Evolutionary conservation across 2,797 vertebrate species (phyloP).

Genomic region (Rhabdophis nuchalis): DNA sequence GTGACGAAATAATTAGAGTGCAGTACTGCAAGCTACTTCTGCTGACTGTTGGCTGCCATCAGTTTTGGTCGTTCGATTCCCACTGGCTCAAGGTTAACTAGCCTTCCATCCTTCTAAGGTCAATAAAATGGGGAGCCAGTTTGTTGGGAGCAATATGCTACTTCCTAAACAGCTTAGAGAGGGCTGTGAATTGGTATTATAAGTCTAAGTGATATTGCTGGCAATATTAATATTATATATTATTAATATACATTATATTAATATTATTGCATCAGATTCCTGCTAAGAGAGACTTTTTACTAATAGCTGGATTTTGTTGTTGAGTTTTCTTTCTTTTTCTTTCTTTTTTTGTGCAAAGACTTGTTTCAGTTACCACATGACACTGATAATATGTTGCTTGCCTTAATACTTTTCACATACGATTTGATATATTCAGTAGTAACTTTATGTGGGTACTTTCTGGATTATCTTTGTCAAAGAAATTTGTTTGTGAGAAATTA

Average conservation of each 20-base stretch:
- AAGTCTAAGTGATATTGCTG: neutral
- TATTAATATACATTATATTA: no score
- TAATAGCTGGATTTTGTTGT: neutral
- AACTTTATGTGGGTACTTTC: neutral
- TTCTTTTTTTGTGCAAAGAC: neutral
- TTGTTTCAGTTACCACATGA: neutral
- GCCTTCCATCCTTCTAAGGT: no score
- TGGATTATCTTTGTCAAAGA: neutral
- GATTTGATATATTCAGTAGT: neutral
- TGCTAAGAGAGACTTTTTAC: neutral
- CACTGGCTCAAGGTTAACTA: no score
- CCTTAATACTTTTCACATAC: neutral
- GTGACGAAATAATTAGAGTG: no score
- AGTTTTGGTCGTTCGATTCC: no score
- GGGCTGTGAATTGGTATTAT: no score
- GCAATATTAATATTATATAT: neutral
- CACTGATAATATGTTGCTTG: neutral
- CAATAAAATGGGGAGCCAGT: no score
- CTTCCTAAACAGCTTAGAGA: no score
- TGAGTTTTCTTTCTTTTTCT: neutral
- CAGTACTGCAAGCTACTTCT: no score
- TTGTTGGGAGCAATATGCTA: no score
- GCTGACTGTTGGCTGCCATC: no score
- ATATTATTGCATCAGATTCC: no score
- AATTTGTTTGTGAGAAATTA: neutral